phyloP scores from a whole-genome alignment of 2,888 invertebrate genomes.

The Teleogryllus oceanicus region DNA sequence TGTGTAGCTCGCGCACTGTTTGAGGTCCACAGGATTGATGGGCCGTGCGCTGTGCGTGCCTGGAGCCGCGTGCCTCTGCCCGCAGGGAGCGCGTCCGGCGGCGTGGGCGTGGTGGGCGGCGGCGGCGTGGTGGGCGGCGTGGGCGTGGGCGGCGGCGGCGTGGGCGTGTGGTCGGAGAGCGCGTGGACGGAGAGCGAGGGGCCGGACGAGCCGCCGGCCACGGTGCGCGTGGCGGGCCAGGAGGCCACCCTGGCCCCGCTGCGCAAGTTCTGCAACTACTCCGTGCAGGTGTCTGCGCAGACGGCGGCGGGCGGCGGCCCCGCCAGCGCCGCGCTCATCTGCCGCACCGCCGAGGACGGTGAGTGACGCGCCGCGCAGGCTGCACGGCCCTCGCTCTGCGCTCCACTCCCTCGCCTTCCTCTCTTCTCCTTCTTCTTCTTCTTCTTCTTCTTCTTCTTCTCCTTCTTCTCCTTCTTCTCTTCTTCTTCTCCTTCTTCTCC shows the following conservation, averaged over 20 bases:
- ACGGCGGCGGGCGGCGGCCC: constrained; percentile 51
- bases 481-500: no score
- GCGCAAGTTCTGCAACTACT: constrained; percentile 51
- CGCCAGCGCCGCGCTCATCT: constrained; percentile 44
- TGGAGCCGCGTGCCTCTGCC: no score
- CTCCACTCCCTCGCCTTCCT: no score
- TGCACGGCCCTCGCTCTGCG: constrained; percentile 46
- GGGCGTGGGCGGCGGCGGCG: not conserved
- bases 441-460: no score
- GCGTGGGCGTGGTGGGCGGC: constrained; percentile 29
- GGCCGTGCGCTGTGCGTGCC: no score
- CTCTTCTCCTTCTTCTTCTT: no score
- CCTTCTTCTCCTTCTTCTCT: no score
- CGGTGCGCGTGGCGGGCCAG: constrained; percentile 37
- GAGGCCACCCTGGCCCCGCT: constrained; percentile 41
- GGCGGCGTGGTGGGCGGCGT: not conserved
- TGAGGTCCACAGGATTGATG: no score
- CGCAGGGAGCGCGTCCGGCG: no score
- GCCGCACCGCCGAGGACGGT: constrained; percentile 48
- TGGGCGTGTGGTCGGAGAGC: not conserved
- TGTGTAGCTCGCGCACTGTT: no score
- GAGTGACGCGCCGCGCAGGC: constrained; percentile 45
- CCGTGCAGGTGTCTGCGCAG: constrained; percentile 49
- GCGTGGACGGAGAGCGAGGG: not conserved
- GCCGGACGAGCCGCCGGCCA: constrained; percentile 30